Evolutionary conservation across 2,113 vertebrate genomes (phyloP), one percentile per base, ranked within the genome.

Genomic region (Eolophus roseicapilla): DNA sequence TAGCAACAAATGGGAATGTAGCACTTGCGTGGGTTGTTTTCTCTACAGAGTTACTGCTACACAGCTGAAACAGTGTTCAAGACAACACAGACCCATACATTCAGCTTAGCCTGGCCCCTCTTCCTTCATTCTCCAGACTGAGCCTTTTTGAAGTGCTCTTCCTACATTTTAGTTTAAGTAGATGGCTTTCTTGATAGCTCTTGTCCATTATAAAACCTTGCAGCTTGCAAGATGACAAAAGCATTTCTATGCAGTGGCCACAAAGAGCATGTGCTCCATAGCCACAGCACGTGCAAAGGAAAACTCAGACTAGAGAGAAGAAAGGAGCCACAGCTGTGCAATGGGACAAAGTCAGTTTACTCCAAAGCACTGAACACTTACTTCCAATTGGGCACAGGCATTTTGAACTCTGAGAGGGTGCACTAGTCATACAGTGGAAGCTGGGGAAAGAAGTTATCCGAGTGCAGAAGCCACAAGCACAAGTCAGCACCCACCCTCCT

Each of bases 361-460:
- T 73, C 24, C 41, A 76, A 79, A 86, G 11, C 25, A 81, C 10
- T n/a, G 6, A 74, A 46, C 3, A 2, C 2, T 59, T 67, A 31
- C 37, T 87, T 60, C 70, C 65, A 68, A 1, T 7, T 41, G 27
- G 11, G 33, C 31, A 80, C 0, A 0, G 68, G 35, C 24, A 62
- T 75, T 93, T 86, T 60, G 19, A 49, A 59, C 5, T 75, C 37
- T 9, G 46, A 87, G 37, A 27, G 9, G 3, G 39, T 33, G 15
- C 35, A 39, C 18, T 4, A 68, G 8, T 47, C 2, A 0, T 50
- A 68, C 0, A 0, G 35, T 43, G 13, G 21, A 78, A 91, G 35
- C 1, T 4, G 1, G 8, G 4, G 8, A 23, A 88, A 43, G 47
- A 19, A 65, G 11, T 11, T 43, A 44, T 2, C 2, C 11, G 28